Evolutionary conservation across 2,888 invertebrate species (phyloP).

Genomic region (Meandrusa payeni): DNA sequence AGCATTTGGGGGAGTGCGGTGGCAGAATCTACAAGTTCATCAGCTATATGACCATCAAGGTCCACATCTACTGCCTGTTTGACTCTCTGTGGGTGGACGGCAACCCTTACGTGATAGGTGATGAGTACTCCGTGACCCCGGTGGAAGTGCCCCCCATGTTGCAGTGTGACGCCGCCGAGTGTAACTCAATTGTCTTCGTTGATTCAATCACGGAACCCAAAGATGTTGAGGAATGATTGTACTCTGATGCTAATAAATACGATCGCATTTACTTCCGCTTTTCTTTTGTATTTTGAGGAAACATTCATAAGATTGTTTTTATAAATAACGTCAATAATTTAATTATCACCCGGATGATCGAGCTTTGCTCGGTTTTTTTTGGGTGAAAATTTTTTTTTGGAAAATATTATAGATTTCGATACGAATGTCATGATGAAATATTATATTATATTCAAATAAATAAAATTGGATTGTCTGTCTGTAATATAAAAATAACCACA

Average conservation of each 20-base stretch:
- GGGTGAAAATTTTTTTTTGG: too few species aligned
- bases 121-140: slow-evolving; percentile 70
- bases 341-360: too few species aligned
- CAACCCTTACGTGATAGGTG: slow-evolving; percentile 71
- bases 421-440: too few species aligned
- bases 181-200: slow-evolving; percentile 68
- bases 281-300: too few species aligned
- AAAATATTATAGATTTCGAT: too few species aligned
- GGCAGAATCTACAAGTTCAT: slow-evolving; percentile 73
- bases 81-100: slow-evolving; percentile 74
- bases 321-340: too few species aligned
- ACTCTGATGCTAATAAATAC: slow-evolving; percentile 3
- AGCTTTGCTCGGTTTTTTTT: too few species aligned
- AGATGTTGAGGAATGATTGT: slow-evolving; percentile 55
- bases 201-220: slow-evolving; percentile 72
- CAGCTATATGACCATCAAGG: slow-evolving; percentile 72
- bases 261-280: too few species aligned
- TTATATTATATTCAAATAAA: too few species aligned
- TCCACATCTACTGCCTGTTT: slow-evolving; percentile 70
- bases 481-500: too few species aligned
- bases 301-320: too few species aligned
- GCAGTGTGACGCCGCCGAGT: slow-evolving; percentile 70
- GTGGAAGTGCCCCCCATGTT: slow-evolving; percentile 68
- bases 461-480: too few species aligned
- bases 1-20: slow-evolving; percentile 70